Percentiles rank a stretch among this genome's conserved stretches.
Conservation (phyloP, 1,140 invertebrate species). For the Bombus picipes region DNA sequence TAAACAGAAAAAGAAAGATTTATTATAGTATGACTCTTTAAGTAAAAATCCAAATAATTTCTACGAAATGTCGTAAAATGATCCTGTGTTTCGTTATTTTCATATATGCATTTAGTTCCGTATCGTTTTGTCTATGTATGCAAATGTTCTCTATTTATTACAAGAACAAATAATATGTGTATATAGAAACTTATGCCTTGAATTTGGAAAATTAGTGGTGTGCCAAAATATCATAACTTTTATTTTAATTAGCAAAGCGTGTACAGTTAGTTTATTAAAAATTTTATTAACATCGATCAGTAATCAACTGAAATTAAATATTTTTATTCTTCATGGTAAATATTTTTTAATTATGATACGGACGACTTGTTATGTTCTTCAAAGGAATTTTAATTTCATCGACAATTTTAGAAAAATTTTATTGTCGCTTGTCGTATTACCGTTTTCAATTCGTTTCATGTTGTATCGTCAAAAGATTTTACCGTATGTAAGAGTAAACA, state of each 20-base stretch:
- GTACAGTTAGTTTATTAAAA: not conserved
- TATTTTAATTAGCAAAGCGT: not conserved
- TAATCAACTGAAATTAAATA: not conserved
- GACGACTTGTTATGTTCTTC: not conserved
- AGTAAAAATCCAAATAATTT: conserved; percentile 47
- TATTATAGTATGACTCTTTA: conserved; percentile 19
- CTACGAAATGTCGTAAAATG: conserved; percentile 45
- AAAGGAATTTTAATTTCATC: not conserved
- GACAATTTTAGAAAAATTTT: not conserved
- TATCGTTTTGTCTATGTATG: not conserved
- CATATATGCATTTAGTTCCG: not conserved
- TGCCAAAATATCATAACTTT: not conserved
- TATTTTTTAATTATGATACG: not conserved
- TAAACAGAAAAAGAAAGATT: not conserved
- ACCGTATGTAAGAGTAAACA: no score
- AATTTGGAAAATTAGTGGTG: not conserved
- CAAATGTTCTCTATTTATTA: conserved; percentile 4
- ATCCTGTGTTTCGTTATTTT: not conserved
- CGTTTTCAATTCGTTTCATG: not conserved
- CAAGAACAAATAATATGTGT: not conserved
- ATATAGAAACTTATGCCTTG: not conserved
- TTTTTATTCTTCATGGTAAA: not conserved
- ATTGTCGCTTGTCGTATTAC: not conserved
- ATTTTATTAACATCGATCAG: not conserved
- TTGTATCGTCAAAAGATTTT: not conserved